Base-by-base conservation (phyloP, 2,888 invertebrate species). In the Noctua pronuba region DNA sequence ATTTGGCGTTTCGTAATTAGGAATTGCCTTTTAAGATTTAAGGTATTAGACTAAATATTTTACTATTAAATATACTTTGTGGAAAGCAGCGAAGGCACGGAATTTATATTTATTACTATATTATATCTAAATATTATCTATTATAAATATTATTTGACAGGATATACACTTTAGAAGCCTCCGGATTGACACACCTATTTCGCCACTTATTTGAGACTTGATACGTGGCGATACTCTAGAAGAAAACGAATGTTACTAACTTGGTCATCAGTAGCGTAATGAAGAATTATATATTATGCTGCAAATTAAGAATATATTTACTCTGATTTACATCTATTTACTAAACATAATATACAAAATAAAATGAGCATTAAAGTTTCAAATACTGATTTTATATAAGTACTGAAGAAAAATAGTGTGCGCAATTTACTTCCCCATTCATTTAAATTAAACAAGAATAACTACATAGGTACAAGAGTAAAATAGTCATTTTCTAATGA, bases 321-420 rank as follows among this genome's bases (percentile, higher is more conserved):
- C 21, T 64, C 18, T 49, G 49, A 49, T 55, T 75, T 82, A 67
- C n/a, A 79, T 75, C 28, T 75, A 82, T 60, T 67, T 38, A 83
- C 44, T 73, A 55, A 69, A 84, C 46, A 65, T 60, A 69, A 65
- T 60, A 69, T 64, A 78, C 44, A 83, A 65, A 66, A 83, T 52
- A 69, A 16, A 68, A 16, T 77, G 75, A 87, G 79, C 82, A 84
- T 87, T 81, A 81, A 38, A 66, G 28, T 74, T 55, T 73, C 44
- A 82, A 86, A 83, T 82, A 87, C 77, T 82, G 82, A 82, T 87
- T 81, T 83, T 82, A 86, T 71, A 46, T 86, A 86, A 77, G 77
- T 86, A 83, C 74, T 66, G 70, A 75, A 71, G 46, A 18, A 76
- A 77, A 75, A 41, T 60, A 31, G 52, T 70, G 64, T 73, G 55